Evolutionary conservation across 2,888 invertebrate species (phyloP), one percentile per base, ranked within the genome.

Genomic region (Scelioninae gen. 2): DNA sequence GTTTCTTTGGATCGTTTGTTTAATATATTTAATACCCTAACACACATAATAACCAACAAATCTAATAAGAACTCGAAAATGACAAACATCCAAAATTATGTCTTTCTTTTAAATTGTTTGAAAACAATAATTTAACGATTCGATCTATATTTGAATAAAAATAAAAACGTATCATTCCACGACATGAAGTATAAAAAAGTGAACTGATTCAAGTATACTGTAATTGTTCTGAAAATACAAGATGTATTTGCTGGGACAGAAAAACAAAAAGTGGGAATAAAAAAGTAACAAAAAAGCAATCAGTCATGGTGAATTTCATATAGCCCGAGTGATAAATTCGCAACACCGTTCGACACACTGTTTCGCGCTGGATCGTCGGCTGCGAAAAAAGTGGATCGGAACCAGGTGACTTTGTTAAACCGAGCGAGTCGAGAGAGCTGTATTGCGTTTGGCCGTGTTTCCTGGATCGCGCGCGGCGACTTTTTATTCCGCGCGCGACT

Each of bases 401-500:
- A 33, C 57, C 63, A 55, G 43, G 33, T 39, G 43, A 53, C 50
- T 55, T 41, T 43, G 70, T 57, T 57, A 57, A 57, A 63, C 16
- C 63, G 18, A 48, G 61, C 58, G 25, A 52, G 25, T 28, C 67
- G 39, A 55, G 37, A 35, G 37, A 37, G 13, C 25, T 35, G 28
- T 33, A 52, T 41, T 33, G 43, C 58, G 53, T 10, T 57, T 55
- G 46, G 33, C 53, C 41, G 57, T 46, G 61, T 48, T 55, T 61
- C 39, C 61, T 65, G 58, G 13, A 37, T 55, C 39, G 55, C 61
- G 60, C 60, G 61, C 52, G 31, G 16, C 11, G 28, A 76, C 75
- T 81, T 81, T 78, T 73, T 78, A 78, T 79, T 78, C 78, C 73
- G 60, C 76, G 76, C 55, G 55, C 78, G 77, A 76, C 77, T 81